phyloP scores from a whole-genome alignment of 2,797 vertebrate genomes.

The Anolis apletophallus region DNA sequence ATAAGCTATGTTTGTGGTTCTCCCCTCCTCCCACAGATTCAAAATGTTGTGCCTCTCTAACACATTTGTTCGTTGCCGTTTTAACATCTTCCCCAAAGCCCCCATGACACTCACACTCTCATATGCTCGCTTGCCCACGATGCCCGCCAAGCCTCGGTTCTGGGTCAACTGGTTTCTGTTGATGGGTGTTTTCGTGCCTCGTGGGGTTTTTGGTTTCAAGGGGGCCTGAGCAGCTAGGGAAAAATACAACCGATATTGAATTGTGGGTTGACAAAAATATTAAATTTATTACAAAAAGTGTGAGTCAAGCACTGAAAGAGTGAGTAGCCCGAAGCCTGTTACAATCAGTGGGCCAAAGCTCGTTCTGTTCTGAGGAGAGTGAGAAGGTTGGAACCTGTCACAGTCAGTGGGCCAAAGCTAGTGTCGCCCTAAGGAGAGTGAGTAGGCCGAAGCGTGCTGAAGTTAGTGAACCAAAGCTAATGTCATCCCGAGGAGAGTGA shows the following conservation, averaged over 20 bases:
- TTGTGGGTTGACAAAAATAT: too few relatives aligned
- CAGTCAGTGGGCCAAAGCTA: too few relatives aligned
- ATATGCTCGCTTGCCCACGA: constrained; percentile 89
- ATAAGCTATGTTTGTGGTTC: not conserved
- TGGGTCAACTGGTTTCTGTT: constrained; percentile 93
- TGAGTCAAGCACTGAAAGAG: too few relatives aligned
- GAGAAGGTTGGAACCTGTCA: too few relatives aligned
- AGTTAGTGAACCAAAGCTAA: too few relatives aligned
- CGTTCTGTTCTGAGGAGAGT: too few relatives aligned
- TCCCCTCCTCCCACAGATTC: not conserved
- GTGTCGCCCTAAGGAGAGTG: too few relatives aligned
- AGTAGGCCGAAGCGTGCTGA: too few relatives aligned
- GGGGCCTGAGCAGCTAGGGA: constrained; percentile 88
- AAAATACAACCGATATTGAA: not conserved
- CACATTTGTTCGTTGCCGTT: not conserved
- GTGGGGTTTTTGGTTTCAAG: constrained; percentile 90
- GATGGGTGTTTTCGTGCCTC: constrained; percentile 92
- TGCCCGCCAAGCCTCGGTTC: constrained; percentile 84
- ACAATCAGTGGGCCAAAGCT: too few relatives aligned
- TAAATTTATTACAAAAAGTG: too few relatives aligned
- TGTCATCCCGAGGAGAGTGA: too few relatives aligned
- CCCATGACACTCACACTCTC: constrained; percentile 82
- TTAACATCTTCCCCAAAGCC: not conserved
- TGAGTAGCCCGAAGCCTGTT: too few relatives aligned
- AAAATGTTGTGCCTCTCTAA: not conserved